phyloP scores from a whole-genome alignment of 1,140 invertebrate species.

The Pantala flavescens region DNA sequence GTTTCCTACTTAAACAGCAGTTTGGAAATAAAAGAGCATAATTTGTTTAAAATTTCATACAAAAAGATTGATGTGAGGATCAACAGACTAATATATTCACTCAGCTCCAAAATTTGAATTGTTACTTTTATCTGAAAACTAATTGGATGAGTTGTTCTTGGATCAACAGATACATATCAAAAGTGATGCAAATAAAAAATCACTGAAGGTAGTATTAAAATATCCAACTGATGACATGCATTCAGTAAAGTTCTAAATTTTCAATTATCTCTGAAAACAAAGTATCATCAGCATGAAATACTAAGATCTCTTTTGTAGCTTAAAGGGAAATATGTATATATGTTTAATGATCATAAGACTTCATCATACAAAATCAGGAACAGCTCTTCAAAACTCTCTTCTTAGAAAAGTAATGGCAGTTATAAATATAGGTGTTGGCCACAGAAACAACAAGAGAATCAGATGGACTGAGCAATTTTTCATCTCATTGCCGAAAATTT shows the following conservation, averaged over 20 bases:
- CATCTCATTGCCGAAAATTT: conserved; percentile 1
- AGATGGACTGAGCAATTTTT: conserved; percentile 9
- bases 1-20: not conserved
- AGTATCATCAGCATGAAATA: not conserved
- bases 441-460: not conserved
- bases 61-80: not conserved
- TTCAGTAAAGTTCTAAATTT: not conserved
- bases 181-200: not conserved
- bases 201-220: not conserved
- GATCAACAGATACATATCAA: not conserved
- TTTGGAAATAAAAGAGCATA: not conserved
- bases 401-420: not conserved
- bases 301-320: not conserved
- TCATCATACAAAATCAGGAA: not conserved
- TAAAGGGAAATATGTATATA: not conserved
- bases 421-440: not conserved
- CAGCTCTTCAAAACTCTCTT: not conserved
- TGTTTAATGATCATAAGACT: not conserved
- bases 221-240: conserved; percentile 1
- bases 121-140: not conserved
- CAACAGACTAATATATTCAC: not conserved
- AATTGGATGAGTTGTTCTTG: not conserved
- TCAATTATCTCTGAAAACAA: not conserved
- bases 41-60: not conserved
- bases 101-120: not conserved